These are phyloP conservation scores for Uria lomvia DNA, from an alignment of 2,113 vertebrate species.

Conservation along the genomic window DNA sequence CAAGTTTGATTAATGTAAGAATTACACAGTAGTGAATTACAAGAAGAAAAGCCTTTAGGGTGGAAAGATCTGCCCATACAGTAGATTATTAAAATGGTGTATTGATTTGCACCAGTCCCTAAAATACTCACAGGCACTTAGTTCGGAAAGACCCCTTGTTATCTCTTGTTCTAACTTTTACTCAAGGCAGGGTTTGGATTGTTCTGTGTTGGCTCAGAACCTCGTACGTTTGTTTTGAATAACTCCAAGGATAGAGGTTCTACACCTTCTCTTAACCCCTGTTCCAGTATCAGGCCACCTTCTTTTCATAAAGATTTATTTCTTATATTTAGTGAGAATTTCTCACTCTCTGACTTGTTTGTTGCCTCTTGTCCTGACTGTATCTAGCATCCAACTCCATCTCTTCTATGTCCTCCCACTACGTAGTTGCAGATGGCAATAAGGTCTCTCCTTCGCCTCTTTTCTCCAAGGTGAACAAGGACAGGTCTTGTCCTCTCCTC, in stretches of 20 bases:
- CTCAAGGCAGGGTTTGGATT: not conserved
- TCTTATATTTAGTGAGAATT: not conserved
- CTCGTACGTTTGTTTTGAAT: not conserved
- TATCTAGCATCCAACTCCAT: not conserved
- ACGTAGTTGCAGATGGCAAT: rapidly evolving
- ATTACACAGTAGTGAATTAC: not conserved
- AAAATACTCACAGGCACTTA: not conserved
- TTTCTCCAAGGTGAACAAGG: not conserved
- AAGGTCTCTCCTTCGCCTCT: not conserved
- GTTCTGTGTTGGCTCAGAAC: not conserved
- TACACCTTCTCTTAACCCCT: not conserved
- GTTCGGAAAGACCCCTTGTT: not conserved
- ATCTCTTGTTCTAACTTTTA: not conserved
- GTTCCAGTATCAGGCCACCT: not conserved
- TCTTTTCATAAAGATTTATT: not conserved
- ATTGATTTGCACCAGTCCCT: not conserved
- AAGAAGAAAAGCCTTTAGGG: not conserved
- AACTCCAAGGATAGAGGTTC: not conserved
- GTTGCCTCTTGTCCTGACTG: not conserved
- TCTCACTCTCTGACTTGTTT: not conserved
- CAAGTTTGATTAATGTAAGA: not conserved
- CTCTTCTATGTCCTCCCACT: not conserved
- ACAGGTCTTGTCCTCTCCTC: not conserved
- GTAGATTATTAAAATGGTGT: not conserved
- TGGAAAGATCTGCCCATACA: not conserved